Base-by-base conservation (phyloP, 2,797 vertebrate species). In the Cossypha dichroa region DNA sequence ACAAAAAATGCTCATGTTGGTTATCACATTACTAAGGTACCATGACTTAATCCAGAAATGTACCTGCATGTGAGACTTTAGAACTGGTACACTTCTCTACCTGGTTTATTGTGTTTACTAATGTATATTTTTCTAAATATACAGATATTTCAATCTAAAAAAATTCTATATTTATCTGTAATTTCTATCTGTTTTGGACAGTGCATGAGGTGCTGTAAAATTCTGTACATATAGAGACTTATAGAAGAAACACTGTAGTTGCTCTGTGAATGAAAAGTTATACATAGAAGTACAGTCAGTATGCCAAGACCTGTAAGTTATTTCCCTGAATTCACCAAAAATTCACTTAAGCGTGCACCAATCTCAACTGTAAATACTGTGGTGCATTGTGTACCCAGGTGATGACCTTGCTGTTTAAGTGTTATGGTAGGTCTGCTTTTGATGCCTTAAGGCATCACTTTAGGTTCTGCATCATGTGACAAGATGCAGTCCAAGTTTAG, bases 81-180 rank as follows among this genome's bases (percentile, higher is more conserved):
- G 90, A 95, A 94, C 84, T 38, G 75, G 83, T 92, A 93, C 94
- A 91, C 87, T 85, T 95, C 92, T 92, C 91, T 78, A 91, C 91
- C 91, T 88, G 87, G 72, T 92, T 95, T 85, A 62, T 90, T 88
- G 95, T 96, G 95, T 95, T 96, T 94, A 96, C 87, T 96, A 96
- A 96, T 96, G 94, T 81, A 96, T 96, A 96, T 96, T 96, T 97
- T 96, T 96, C 90, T 93, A 96, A 96, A 95, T 94, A 96, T 91
- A 93, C 94, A 94, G 75, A 92, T 97, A 96, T 90, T 96, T 95
- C 91, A 96, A 83, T 92, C 73, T 85, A 88, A 95, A 95, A 94
- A 52, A 93, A 83, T 4, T 83, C 84, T 97, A 95, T 97, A 96
- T 96, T 96, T 96, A 97, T 91, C 95, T 95, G 96, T 97, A 93